These are phyloP conservation scores for Sclerodermus sp. DNA, from an alignment of 2,888 invertebrate species.

Conservation along the genomic window DNA sequence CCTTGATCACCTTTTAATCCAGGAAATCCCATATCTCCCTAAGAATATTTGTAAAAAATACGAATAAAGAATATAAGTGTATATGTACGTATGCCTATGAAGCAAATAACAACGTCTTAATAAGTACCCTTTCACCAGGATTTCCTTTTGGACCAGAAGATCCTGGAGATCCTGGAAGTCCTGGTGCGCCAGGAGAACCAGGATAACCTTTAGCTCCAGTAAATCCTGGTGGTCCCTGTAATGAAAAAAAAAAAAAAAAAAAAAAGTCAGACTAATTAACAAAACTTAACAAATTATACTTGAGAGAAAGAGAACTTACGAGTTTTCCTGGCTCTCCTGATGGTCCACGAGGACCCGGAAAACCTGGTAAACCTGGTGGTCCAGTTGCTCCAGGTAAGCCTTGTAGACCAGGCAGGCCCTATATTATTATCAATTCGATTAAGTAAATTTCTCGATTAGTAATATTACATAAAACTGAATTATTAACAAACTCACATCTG, in stretches of 20 bases:
- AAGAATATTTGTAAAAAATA: conserved; percentile 1
- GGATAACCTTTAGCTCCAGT: conserved; percentile 54
- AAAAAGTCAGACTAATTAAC: conserved; percentile 1
- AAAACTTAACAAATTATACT: background rate
- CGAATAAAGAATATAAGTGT: background rate
- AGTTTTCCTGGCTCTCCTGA: conserved; percentile 41
- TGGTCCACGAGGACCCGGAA: conserved; percentile 12
- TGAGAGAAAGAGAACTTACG: no score
- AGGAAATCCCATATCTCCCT: conserved; percentile 48
- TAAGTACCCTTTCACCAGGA: conserved; percentile 31
- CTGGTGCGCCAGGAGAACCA: conserved; percentile 57
- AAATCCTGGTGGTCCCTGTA: conserved; percentile 44
- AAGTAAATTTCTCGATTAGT: background rate
- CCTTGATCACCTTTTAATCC: conserved; percentile 44
- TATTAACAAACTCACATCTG: conserved; percentile 19
- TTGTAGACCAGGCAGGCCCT: conserved; percentile 55
- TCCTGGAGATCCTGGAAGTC: conserved; percentile 58
- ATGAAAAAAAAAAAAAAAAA: conserved; percentile 8
- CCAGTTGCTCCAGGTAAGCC: conserved; percentile 58
- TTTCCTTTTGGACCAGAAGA: conserved; percentile 46
- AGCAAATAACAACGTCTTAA: no score
- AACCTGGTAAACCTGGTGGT: conserved; percentile 28
- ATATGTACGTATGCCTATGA: background rate
- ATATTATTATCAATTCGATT: conserved; percentile 21
- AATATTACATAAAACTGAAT: background rate